Conservation (phyloP, 2,797 vertebrate genomes). For the Protosalanx chinensis region DNA sequence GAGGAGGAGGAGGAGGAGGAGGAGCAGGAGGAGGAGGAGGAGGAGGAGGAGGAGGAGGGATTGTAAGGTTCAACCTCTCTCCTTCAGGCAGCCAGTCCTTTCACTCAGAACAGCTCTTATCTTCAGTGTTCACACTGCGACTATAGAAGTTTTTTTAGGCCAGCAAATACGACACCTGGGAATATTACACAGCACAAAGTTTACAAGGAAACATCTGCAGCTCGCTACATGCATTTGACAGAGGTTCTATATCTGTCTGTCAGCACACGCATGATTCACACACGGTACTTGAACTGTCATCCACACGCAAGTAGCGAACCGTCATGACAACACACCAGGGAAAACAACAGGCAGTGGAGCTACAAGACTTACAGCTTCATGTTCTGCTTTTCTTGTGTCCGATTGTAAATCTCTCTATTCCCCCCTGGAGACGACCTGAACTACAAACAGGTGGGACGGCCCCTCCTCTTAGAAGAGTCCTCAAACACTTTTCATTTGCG, state of each 20-base stretch:
- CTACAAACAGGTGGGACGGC: not conserved
- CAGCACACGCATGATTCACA: not conserved
- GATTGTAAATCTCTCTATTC: not conserved
- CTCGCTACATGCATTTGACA: not conserved
- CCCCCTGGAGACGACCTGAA: not conserved
- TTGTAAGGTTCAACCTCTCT: not conserved
- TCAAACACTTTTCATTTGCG: not conserved
- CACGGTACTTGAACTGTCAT: not conserved
- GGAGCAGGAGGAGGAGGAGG: not conserved
- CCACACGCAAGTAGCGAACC: not conserved
- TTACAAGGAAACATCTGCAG: slow-evolving; percentile 31
- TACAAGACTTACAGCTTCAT: not conserved
- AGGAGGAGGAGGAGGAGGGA: not conserved
- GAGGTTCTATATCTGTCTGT: not conserved
- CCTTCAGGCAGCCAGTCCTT: not conserved
- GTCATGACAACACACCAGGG: slow-evolving; percentile 2
- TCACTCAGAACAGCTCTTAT: not conserved
- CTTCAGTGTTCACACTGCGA: not conserved
- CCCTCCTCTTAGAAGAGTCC: not conserved
- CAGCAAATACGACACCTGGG: not conserved
- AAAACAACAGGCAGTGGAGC: slow-evolving; percentile 2
- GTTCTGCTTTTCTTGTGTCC: not conserved
- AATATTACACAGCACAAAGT: slow-evolving; percentile 23
- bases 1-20: no score
- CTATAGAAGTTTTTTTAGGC: not conserved